Conservation (phyloP, 2,113 vertebrate genomes). For the Electrona antarctica region DNA sequence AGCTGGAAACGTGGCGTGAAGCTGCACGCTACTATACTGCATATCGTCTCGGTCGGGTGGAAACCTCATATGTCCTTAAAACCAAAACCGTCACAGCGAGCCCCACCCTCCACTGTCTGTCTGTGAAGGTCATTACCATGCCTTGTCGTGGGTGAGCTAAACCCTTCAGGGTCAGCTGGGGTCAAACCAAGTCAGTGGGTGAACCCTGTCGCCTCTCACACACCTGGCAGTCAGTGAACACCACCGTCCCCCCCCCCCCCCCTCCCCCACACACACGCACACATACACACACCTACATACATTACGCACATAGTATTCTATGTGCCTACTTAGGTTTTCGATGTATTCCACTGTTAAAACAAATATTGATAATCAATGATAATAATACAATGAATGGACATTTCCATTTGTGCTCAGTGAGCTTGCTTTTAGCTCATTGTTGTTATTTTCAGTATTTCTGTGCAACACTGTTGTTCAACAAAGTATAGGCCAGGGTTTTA, state of each 20-base stretch:
- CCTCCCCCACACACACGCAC: not conserved
- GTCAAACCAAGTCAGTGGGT: conserved; percentile 45
- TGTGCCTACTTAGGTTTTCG: not conserved
- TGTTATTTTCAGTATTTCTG: too few species aligned
- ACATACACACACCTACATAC: conserved; percentile 1
- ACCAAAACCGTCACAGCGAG: not conserved
- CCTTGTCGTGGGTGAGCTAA: conserved; percentile 50
- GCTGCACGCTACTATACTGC: too few species aligned
- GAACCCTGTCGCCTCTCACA: conserved; percentile 10
- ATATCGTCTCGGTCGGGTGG: too few species aligned
- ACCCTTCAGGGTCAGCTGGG: conserved; percentile 39
- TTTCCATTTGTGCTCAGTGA: too few species aligned
- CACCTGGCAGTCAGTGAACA: conserved; percentile 32
- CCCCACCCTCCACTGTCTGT: conserved; percentile 12
- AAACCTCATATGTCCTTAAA: too few species aligned
- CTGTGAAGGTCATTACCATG: conserved; percentile 55
- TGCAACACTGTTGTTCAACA: too few species aligned
- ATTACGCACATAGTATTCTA: too few species aligned
- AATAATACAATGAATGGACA: too few species aligned
- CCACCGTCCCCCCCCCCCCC: not conserved
- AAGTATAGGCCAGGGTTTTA: too few species aligned
- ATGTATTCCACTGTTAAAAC: not conserved
- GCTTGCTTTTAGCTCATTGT: too few species aligned
- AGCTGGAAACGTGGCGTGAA: too few species aligned
- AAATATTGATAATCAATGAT: too few species aligned